Evolutionary conservation across 2,797 vertebrate genomes (phyloP).

Genomic region (Moxostoma hubbsi): DNA sequence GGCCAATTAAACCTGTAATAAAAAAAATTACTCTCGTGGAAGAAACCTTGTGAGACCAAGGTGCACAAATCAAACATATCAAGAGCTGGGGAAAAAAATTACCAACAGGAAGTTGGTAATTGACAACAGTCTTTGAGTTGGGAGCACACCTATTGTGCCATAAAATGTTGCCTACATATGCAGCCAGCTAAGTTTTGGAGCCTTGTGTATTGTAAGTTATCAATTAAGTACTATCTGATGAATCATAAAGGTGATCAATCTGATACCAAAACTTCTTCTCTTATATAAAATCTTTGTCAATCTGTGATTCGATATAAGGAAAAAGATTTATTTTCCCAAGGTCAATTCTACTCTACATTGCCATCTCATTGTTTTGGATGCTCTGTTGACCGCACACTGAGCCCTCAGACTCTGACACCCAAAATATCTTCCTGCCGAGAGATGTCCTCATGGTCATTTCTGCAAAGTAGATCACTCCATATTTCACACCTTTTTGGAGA

Average conservation of each 20-base stretch:
- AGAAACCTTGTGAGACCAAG: background rate
- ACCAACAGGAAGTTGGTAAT: too few relatives aligned
- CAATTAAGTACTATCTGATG: too few relatives aligned
- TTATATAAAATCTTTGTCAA: background rate
- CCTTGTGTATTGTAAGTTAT: too few relatives aligned
- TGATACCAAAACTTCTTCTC: background rate
- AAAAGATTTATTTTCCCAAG: background rate
- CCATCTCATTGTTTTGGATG: slow-evolving; percentile 40
- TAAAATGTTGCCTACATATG: too few relatives aligned
- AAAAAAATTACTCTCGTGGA: background rate
- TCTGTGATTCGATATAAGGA: too few relatives aligned
- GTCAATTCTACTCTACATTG: background rate
- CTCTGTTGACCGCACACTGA: slow-evolving; percentile 10
- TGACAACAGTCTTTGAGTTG: too few relatives aligned
- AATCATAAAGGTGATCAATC: background rate
- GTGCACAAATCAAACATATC: too few relatives aligned
- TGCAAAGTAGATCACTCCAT: slow-evolving; percentile 47
- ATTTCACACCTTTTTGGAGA: slow-evolving; percentile 47
- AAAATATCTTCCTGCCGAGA: slow-evolving; percentile 42
- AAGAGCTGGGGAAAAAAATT: too few relatives aligned
- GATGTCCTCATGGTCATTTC: slow-evolving; percentile 27
- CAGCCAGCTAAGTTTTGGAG: too few relatives aligned
- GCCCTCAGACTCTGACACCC: slow-evolving; percentile 18
- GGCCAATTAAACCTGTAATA: background rate
- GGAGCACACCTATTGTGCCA: too few relatives aligned